Evolutionary conservation across 2,113 vertebrate genomes (phyloP).

Genomic region (Petaurus breviceps): DNA sequence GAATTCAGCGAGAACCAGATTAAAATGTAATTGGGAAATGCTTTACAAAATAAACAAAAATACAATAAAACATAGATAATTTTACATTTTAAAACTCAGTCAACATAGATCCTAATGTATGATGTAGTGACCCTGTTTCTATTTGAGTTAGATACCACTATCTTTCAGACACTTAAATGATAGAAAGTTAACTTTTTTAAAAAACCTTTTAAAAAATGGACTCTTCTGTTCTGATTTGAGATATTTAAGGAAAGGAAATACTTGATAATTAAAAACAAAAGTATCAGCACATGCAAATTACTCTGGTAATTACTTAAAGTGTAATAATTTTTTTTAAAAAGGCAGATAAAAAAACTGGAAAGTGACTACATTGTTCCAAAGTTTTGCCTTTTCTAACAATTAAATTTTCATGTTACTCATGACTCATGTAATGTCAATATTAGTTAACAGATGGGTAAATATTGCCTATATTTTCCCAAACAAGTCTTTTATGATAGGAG

Average conservation of each 20-base stretch:
- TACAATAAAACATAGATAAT: background rate
- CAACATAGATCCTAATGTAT: background rate
- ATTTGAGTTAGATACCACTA: background rate
- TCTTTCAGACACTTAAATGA: conserved; percentile 45
- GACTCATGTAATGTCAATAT: conserved; percentile 26
- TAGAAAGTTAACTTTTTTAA: conserved; percentile 56
- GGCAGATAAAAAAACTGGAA: conserved; percentile 34
- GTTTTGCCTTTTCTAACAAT: conserved; percentile 1
- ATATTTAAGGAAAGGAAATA: conserved; percentile 34
- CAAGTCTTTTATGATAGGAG: conserved; percentile 15
- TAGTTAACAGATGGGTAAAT: conserved; percentile 32
- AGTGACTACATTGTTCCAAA: background rate
- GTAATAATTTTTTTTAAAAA: conserved; percentile 42
- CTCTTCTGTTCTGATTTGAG: conserved; percentile 23
- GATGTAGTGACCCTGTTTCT: background rate
- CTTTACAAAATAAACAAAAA: background rate
- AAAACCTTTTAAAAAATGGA: background rate
- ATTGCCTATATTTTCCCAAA: conserved; percentile 9
- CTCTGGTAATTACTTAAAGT: background rate
- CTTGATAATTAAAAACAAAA: background rate
- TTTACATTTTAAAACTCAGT: background rate
- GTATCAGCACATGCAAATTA: conserved; percentile 18
- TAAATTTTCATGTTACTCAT: conserved; percentile 28
- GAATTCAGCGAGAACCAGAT: background rate
- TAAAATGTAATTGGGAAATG: background rate